These are phyloP conservation scores for Phocides pigmalion DNA, from an alignment of 1,140 invertebrate species.

Conservation along the genomic window DNA sequence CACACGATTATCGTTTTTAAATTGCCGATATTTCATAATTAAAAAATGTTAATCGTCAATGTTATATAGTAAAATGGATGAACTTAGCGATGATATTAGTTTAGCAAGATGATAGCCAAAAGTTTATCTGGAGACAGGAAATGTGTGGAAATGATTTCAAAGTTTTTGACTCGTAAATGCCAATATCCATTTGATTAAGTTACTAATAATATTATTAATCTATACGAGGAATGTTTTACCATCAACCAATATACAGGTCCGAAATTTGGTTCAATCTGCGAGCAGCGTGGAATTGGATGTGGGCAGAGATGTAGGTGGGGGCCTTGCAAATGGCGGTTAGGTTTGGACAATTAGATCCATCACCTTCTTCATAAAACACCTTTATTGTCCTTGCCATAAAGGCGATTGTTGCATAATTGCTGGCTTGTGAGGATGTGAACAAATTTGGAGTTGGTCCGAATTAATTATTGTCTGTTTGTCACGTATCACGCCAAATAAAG, in stretches of 20 bases:
- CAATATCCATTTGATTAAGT: no score
- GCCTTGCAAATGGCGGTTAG: slow-evolving; percentile 69
- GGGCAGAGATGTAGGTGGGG: slow-evolving; percentile 75
- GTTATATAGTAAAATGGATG: no score
- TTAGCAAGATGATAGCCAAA: no score
- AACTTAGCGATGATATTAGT: no score
- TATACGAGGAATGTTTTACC: not conserved
- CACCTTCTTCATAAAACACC: slow-evolving; percentile 44
- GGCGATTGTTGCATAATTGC: slow-evolving; percentile 51
- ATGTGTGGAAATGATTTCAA: no score
- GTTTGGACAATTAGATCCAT: slow-evolving; percentile 54
- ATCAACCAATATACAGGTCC: not conserved
- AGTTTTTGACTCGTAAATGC: no score
- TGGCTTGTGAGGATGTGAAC: slow-evolving; percentile 44
- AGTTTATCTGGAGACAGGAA: no score
- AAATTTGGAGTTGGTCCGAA: slow-evolving; percentile 71
- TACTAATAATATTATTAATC: no score
- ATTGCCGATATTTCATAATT: no score
- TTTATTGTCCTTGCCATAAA: slow-evolving; percentile 56
- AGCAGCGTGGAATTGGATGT: slow-evolving; percentile 70
- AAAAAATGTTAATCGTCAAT: no score
- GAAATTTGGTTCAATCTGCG: slow-evolving; percentile 58
- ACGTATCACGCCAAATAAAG: slow-evolving; percentile 73
- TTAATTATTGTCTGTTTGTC: slow-evolving; percentile 76
- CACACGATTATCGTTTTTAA: no score